Evolutionary conservation across 2,797 vertebrate genomes (phyloP).

Genomic region (Cryptoblepharus egeriae): DNA sequence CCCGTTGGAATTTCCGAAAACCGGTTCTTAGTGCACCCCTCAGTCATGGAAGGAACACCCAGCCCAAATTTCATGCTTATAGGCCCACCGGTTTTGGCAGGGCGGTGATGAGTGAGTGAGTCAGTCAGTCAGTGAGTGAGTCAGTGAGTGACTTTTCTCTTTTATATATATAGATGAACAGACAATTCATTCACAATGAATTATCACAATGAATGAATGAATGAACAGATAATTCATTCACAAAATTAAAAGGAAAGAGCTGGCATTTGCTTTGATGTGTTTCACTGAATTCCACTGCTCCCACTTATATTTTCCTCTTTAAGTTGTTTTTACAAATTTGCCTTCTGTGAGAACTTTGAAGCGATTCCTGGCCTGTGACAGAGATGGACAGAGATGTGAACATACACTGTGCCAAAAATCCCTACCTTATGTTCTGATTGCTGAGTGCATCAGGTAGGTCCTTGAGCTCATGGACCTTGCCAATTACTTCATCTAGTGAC

Average conservation of each 20-base stretch:
- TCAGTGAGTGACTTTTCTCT: no score
- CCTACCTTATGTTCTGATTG: constrained; percentile 32
- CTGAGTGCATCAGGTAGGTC: constrained; percentile 40
- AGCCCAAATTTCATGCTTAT: no score
- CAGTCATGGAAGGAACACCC: no score
- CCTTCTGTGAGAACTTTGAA: constrained; percentile 51
- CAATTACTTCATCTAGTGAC: constrained; percentile 61
- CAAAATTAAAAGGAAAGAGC: constrained; percentile 54
- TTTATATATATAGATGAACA: no score
- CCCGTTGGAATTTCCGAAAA: no score
- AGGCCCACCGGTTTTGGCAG: no score
- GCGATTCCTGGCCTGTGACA: constrained; percentile 58
- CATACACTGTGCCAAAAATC: constrained; percentile 40
- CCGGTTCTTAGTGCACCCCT: no score
- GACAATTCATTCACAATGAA: no score
- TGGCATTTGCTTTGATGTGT: constrained; percentile 20
- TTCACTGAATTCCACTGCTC: constrained; percentile 45
- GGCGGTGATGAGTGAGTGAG: no score
- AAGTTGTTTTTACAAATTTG: constrained; percentile 59
- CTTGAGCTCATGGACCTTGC: constrained; percentile 29
- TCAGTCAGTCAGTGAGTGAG: no score
- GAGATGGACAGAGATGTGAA: constrained; percentile 33
- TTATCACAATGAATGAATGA: constrained; percentile 34
- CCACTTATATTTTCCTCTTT: constrained; percentile 20
- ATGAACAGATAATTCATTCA: constrained; percentile 57